Conservation (phyloP, 2,113 vertebrate genomes). For the Grammomys surdaster region DNA sequence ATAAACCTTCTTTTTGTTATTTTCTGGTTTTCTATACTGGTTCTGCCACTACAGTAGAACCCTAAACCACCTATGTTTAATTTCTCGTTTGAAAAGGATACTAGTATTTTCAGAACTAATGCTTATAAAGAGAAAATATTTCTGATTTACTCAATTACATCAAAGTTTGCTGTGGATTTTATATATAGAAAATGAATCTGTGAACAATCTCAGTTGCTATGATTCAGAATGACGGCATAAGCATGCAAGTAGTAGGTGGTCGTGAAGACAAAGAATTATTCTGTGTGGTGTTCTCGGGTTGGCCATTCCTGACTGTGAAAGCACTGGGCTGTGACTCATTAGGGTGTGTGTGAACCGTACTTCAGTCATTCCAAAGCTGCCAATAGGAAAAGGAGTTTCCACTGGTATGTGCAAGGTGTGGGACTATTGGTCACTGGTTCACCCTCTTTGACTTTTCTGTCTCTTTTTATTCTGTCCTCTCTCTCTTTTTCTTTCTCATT, state of each 20-base stretch:
- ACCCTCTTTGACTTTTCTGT: not conserved
- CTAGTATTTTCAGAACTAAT: conserved; percentile 45
- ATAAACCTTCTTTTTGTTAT: not conserved
- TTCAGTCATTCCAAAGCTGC: conserved; percentile 43
- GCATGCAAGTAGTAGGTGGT: conserved; percentile 80
- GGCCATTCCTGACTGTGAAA: conserved; percentile 70
- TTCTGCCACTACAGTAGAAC: not conserved
- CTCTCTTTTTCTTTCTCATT: not conserved
- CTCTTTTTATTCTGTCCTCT: not conserved
- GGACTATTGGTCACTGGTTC: conserved; percentile 39
- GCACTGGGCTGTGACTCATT: conserved; percentile 71
- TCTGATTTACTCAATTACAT: conserved; percentile 17
- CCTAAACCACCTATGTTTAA: conserved; percentile 6
- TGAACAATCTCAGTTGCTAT: conserved; percentile 74
- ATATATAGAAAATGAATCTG: conserved; percentile 70
- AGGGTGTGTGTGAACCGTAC: not conserved
- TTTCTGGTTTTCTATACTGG: conserved; percentile 3
- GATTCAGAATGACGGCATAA: conserved; percentile 73
- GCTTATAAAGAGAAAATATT: conserved; percentile 13
- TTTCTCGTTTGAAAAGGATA: not conserved
- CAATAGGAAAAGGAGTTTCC: conserved; percentile 66
- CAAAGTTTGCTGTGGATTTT: not conserved
- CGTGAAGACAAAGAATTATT: conserved; percentile 61
- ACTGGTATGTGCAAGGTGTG: conserved; percentile 22
- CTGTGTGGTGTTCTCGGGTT: conserved; percentile 77